Conservation (phyloP, 2,113 vertebrate species). For the Myanophis thanlyinensis region DNA sequence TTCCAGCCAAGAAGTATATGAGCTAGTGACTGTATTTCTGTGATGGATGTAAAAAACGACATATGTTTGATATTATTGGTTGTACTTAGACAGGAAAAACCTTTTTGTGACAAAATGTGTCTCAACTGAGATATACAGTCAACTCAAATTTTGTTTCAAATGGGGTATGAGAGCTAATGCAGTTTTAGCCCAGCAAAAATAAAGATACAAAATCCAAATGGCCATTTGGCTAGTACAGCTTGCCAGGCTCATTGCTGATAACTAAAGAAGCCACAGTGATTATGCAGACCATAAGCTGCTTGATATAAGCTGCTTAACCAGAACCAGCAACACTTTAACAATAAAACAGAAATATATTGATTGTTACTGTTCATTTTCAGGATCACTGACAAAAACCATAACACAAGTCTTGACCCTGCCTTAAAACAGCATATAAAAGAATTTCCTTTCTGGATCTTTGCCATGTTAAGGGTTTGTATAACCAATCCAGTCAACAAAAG, state of each 20-base stretch:
- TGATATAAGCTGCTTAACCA: neutral
- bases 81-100: slow-evolving; percentile 51
- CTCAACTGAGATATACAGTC: slow-evolving; percentile 58
- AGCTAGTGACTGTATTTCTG: slow-evolving; percentile 40
- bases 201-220: neutral
- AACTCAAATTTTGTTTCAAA: slow-evolving; percentile 56
- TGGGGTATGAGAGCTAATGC: slow-evolving; percentile 42
- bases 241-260: neutral
- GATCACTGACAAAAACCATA: neutral
- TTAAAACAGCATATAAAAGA: neutral
- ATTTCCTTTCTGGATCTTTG: neutral
- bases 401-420: neutral
- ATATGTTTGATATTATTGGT: slow-evolving; percentile 55
- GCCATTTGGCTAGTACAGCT: neutral
- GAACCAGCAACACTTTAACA: neutral
- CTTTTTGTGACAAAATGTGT: slow-evolving; percentile 47
- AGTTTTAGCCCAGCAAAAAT: neutral
- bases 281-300: neutral
- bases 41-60: slow-evolving; percentile 58
- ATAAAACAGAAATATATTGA: neutral
- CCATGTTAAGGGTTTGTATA: neutral
- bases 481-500: neutral
- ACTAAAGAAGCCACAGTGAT: neutral
- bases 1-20: slow-evolving; percentile 56
- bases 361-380: neutral